phyloP scores from a whole-genome alignment of 2,888 invertebrate genomes.

The Gisinianus flammeolus region DNA sequence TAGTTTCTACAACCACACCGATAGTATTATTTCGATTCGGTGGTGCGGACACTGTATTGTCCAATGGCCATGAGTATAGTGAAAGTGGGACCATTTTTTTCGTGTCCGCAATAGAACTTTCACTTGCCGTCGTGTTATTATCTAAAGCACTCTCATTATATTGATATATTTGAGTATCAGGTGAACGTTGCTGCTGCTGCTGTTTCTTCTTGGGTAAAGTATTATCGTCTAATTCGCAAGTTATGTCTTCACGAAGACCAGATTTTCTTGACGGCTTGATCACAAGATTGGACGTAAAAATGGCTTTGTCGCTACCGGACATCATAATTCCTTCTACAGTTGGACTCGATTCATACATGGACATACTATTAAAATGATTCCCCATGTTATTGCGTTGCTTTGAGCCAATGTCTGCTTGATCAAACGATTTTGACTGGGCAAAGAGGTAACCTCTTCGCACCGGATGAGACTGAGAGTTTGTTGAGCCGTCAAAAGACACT shows the following conservation, averaged over 20 bases:
- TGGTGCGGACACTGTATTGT: slow-evolving; percentile 14
- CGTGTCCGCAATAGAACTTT: not conserved
- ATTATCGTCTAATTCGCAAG: slow-evolving; percentile 25
- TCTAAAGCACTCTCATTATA: slow-evolving; percentile 1
- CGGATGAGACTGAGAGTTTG: slow-evolving; percentile 23
- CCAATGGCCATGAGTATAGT: slow-evolving; percentile 34
- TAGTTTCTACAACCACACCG: slow-evolving; percentile 33
- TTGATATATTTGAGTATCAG: slow-evolving; percentile 3
- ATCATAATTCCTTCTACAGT: slow-evolving; percentile 8
- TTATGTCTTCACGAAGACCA: slow-evolving; percentile 8
- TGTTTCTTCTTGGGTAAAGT: not conserved
- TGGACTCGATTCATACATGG: slow-evolving; percentile 39
- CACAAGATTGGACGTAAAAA: slow-evolving; percentile 33
- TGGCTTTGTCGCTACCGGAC: slow-evolving; percentile 9
- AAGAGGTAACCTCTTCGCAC: slow-evolving; percentile 42
- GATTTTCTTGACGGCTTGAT: slow-evolving; percentile 15
- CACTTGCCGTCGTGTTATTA: slow-evolving; percentile 14
- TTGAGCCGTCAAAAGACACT: slow-evolving; percentile 47
- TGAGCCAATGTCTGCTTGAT: slow-evolving; percentile 36
- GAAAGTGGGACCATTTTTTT: slow-evolving; percentile 33
- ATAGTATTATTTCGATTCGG: not conserved
- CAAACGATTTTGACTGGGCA: slow-evolving; percentile 49
- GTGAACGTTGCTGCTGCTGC: not conserved
- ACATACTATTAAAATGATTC: slow-evolving; percentile 37
- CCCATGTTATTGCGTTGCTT: slow-evolving; percentile 15